Percentiles rank a stretch among this genome's conserved stretches.
Conservation (phyloP, 2,113 vertebrate genomes). For the Phaethornis superciliosus region DNA sequence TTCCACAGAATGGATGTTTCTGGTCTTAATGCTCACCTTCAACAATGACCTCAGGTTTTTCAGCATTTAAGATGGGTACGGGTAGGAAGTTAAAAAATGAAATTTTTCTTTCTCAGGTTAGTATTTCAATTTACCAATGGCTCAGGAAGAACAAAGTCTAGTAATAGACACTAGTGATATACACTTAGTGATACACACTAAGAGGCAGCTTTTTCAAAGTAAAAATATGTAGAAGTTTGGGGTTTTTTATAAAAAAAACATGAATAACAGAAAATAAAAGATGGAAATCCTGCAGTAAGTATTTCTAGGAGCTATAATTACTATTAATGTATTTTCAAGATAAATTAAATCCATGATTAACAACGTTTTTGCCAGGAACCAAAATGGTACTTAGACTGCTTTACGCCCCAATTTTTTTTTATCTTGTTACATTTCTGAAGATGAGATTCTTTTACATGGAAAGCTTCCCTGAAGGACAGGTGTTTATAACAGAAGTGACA, state of each 20-base stretch:
- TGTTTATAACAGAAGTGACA: conserved; percentile 13
- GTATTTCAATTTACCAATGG: neutral
- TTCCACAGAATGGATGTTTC: neutral
- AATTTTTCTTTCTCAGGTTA: neutral
- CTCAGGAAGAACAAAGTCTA: neutral
- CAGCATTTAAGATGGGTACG: neutral
- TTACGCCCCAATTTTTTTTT: neutral
- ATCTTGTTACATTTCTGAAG: neutral
- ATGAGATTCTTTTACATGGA: neutral
- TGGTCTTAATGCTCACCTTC: neutral
- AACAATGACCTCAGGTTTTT: neutral
- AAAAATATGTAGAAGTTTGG: neutral
- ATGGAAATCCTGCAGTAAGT: neutral
- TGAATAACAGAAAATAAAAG: neutral
- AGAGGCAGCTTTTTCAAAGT: neutral
- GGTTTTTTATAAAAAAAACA: neutral
- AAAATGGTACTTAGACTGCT: neutral
- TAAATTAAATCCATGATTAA: conserved; percentile 11
- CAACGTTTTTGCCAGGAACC: neutral
- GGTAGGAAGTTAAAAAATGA: neutral
- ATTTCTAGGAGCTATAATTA: conserved; percentile 18
- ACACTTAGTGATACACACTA: neutral
- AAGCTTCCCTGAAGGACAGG: neutral
- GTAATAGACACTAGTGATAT: neutral
- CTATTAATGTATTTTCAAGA: neutral